Evolutionary conservation across 1,140 invertebrate species (phyloP).

Genomic region (Nephotettix cincticeps): DNA sequence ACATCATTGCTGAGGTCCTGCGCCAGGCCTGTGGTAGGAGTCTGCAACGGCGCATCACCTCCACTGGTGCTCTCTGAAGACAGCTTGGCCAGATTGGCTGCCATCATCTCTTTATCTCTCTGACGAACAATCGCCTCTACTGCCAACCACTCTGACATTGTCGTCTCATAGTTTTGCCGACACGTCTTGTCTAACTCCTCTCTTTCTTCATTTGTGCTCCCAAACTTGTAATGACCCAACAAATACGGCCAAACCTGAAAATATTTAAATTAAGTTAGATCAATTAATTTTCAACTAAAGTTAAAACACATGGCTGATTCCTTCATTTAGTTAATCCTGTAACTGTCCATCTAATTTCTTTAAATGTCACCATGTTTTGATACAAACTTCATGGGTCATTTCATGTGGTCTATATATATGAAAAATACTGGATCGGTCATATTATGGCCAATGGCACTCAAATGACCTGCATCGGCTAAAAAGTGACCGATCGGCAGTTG

Average conservation of each 20-base stretch:
- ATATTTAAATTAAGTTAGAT: no score
- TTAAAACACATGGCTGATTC: no score
- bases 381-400: no score
- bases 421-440: no score
- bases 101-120: constrained; percentile 70
- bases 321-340: no score
- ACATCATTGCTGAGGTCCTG: constrained; percentile 60
- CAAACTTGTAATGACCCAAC: constrained; percentile 82
- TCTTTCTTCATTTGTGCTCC: constrained; percentile 68
- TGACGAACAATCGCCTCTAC: constrained; percentile 90
- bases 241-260: constrained; percentile 85
- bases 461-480: no score
- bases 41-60: constrained; percentile 38
- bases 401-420: no score
- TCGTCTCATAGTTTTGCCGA: constrained; percentile 78
- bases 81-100: constrained; percentile 58
- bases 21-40: constrained; percentile 40
- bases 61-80: constrained; percentile 55
- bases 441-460: no score
- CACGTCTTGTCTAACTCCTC: constrained; percentile 64
- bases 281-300: no score
- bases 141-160: constrained; percentile 92
- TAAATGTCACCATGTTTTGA: no score
- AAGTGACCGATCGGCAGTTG: no score
- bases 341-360: no score